phyloP scores from a whole-genome alignment of 1,140 invertebrate species.

The Condylostylus longicornis region DNA sequence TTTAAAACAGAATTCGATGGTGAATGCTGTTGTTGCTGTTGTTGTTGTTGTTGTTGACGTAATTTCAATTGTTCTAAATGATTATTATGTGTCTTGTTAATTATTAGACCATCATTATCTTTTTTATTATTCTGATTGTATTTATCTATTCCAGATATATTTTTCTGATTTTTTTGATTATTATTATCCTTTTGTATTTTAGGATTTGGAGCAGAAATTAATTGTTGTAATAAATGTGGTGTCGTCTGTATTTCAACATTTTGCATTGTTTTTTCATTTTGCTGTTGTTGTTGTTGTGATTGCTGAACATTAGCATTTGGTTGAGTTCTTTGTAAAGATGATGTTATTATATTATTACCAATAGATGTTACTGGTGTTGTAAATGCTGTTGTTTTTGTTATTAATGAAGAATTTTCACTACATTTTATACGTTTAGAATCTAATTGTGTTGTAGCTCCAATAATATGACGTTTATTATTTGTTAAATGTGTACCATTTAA shows the following conservation, averaged over 20 bases:
- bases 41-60: constrained; percentile 15
- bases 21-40: constrained; percentile 6
- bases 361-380: constrained; percentile 5
- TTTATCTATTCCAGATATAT: constrained; percentile 5
- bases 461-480: constrained; percentile 23
- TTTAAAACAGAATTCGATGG: constrained; percentile 51
- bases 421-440: constrained; percentile 26
- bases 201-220: not conserved
- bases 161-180: constrained; percentile 12
- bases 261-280: constrained; percentile 6
- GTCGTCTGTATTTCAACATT: constrained; percentile 1
- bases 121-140: constrained; percentile 1
- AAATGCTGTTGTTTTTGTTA: too few relatives aligned
- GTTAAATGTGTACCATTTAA: too few relatives aligned
- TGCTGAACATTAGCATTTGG: constrained; percentile 15
- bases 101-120: too few relatives aligned
- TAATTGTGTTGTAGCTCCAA: constrained; percentile 10
- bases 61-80: too few relatives aligned
- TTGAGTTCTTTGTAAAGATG: constrained; percentile 22
- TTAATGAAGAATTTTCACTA: too few relatives aligned
- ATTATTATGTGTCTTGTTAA: too few relatives aligned
- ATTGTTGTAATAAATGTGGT: too few relatives aligned
- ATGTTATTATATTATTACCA: constrained; percentile 12
- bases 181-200: too few relatives aligned
- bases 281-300: constrained; percentile 2